phyloP scores from a whole-genome alignment of 2,113 vertebrate genomes.

The Nyctibius bracteatus region DNA sequence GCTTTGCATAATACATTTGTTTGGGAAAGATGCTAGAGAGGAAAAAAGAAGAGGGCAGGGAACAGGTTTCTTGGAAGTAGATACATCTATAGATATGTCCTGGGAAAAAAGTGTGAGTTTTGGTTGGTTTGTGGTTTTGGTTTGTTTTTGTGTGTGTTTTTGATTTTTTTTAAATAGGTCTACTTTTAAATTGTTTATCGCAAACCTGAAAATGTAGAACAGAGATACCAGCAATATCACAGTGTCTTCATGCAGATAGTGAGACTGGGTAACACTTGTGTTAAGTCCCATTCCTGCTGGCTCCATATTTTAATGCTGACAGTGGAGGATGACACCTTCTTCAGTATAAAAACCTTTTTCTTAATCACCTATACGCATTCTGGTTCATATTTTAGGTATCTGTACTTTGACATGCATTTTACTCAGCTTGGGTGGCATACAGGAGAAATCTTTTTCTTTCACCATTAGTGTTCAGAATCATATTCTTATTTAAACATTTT shows the following conservation, averaged over 20 bases:
- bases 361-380: background rate
- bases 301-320: background rate
- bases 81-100: background rate
- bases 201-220: background rate
- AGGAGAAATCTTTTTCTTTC: background rate
- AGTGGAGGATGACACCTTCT: background rate
- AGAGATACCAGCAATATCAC: background rate
- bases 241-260: background rate
- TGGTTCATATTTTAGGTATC: background rate
- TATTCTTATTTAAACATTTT: background rate
- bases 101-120: background rate
- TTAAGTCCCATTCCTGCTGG: background rate
- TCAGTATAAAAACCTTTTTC: background rate
- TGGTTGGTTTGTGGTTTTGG: background rate
- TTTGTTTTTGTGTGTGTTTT: background rate
- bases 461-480: background rate
- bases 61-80: background rate
- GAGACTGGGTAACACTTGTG: background rate
- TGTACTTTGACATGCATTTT: background rate
- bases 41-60: fast-evolving
- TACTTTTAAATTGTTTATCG: background rate
- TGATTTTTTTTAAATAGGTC: background rate
- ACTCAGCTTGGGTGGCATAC: fast-evolving
- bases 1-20: background rate
- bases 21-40: background rate